phyloP scores from a whole-genome alignment of 2,888 invertebrate genomes.

The Apoda limacodes region DNA sequence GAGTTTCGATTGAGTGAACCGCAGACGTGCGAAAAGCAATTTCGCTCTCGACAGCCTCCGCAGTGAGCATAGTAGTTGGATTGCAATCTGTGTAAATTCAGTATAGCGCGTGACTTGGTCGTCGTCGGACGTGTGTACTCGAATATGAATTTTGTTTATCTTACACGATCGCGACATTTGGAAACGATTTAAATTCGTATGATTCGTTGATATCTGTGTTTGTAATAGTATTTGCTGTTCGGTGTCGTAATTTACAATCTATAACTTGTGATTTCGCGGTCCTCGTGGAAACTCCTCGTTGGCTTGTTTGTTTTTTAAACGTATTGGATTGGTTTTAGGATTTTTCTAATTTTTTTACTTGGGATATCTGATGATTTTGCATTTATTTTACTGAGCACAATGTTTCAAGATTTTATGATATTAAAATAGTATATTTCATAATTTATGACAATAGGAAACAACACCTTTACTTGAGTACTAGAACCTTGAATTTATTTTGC shows the following conservation, averaged over 20 bases:
- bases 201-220: too few species aligned
- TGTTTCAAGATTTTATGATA: too few species aligned
- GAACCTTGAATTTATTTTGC: too few species aligned
- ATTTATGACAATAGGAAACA: too few species aligned
- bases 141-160: conserved; percentile 1
- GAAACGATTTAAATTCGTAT: conserved; percentile 4
- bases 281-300: conserved; percentile 3
- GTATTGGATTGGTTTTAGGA: conserved; percentile 7
- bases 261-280: conserved; percentile 5
- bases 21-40: conserved; percentile 44
- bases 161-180: conserved; percentile 8
- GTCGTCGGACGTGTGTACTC: conserved; percentile 30
- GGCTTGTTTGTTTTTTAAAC: conserved; percentile 4
- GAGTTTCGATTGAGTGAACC: conserved; percentile 25
- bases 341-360: too few species aligned
- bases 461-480: too few species aligned
- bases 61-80: conserved; percentile 26
- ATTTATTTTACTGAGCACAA: too few species aligned
- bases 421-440: too few species aligned
- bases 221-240: too few species aligned
- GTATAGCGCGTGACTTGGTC: conserved; percentile 54
- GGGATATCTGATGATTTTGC: too few species aligned
- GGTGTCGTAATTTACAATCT: too few species aligned
- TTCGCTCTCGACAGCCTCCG: conserved; percentile 54
- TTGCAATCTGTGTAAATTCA: conserved; percentile 32